Percentiles rank a stretch among this genome's conserved stretches.
These are phyloP conservation scores for Sitobion miscanthi DNA, from an alignment of 1,140 invertebrate species.

Conservation along the genomic window DNA sequence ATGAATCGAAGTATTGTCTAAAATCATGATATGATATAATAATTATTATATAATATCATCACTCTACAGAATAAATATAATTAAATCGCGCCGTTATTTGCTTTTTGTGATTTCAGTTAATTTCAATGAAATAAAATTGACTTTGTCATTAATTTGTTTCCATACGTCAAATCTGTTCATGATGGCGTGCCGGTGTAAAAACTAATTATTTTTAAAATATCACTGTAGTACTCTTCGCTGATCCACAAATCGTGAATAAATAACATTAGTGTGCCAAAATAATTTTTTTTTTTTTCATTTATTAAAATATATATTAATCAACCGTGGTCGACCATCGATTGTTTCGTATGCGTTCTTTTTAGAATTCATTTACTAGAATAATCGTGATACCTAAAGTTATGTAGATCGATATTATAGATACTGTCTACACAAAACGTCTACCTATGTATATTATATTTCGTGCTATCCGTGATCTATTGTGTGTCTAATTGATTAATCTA, in stretches of 20 bases:
- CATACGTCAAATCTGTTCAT: background rate
- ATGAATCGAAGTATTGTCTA: background rate
- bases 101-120: background rate
- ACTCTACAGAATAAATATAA: background rate
- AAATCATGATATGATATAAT: background rate
- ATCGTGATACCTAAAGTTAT: background rate
- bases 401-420: background rate
- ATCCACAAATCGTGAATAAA: background rate
- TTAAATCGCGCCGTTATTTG: background rate
- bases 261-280: background rate
- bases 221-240: background rate
- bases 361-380: background rate
- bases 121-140: background rate
- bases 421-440: background rate
- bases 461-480: background rate
- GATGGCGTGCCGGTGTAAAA: background rate
- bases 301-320: background rate
- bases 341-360: background rate
- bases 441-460: background rate
- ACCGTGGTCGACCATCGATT: background rate
- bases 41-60: background rate
- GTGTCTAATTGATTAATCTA: slow-evolving; percentile 28
- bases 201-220: background rate
- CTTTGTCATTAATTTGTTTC: background rate
- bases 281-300: background rate